phyloP scores from a whole-genome alignment of 2,888 invertebrate species.

The Muscina levida region DNA sequence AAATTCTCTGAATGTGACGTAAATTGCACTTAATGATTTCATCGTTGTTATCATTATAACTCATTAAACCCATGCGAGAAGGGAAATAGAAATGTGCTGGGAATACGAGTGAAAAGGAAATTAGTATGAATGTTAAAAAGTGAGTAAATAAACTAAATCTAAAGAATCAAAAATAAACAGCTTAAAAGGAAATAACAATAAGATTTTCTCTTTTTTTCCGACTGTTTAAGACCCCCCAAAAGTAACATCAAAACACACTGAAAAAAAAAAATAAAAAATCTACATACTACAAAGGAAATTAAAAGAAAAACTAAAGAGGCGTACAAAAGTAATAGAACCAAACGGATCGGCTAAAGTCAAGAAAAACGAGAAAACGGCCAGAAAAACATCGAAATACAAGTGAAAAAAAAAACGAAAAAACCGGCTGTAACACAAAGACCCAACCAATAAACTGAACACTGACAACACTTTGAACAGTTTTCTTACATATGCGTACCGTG shows the following conservation, averaged over 20 bases:
- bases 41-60: too few relatives aligned
- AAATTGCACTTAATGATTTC: too few relatives aligned
- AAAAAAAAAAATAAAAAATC: constrained; percentile 56
- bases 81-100: too few relatives aligned
- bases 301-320: constrained; percentile 22
- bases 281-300: constrained; percentile 52
- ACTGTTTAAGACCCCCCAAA: background rate
- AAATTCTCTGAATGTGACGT: too few relatives aligned
- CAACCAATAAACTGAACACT: constrained; percentile 46
- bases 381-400: constrained; percentile 15
- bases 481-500: constrained; percentile 37
- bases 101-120: background rate
- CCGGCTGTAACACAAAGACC: constrained; percentile 60
- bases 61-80: too few relatives aligned
- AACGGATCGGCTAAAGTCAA: constrained; percentile 26
- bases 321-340: constrained; percentile 30
- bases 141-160: constrained; percentile 35
- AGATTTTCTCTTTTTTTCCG: constrained; percentile 15
- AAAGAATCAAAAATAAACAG: constrained; percentile 46
- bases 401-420: constrained; percentile 13
- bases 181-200: constrained; percentile 53
- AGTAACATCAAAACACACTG: constrained; percentile 45
- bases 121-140: constrained; percentile 12
- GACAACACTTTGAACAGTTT: constrained; percentile 58
- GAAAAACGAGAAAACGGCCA: constrained; percentile 35